phyloP scores from a whole-genome alignment of 2,888 invertebrate genomes.

The Neoaliturus tenellus region DNA sequence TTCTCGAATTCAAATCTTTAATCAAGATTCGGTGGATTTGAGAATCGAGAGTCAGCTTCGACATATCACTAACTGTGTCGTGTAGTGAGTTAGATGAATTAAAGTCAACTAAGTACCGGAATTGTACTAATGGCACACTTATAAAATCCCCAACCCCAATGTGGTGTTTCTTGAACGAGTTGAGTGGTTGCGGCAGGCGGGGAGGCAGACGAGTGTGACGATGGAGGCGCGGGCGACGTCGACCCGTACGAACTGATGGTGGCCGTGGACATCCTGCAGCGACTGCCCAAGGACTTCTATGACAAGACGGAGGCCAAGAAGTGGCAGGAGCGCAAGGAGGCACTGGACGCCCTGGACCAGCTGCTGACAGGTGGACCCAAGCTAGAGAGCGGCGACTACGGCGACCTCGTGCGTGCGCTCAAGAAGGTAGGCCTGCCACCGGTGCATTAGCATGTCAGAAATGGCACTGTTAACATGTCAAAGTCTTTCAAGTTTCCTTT shows the following conservation, averaged over 20 bases:
- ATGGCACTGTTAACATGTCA: no score
- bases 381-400: constrained; percentile 94
- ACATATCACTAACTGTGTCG: no score
- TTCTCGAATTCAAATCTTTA: no score
- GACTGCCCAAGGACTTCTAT: constrained; percentile 96
- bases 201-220: constrained; percentile 78
- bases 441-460: no score
- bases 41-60: no score
- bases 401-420: constrained; percentile 89
- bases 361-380: constrained; percentile 86
- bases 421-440: constrained; percentile 93
- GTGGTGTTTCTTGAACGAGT: no score
- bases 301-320: constrained; percentile 96
- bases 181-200: constrained; percentile 71
- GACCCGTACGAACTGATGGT: constrained; percentile 95
- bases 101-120: no score
- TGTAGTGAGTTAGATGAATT: no score
- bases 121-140: no score
- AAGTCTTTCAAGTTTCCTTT: no score
- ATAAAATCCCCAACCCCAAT: no score
- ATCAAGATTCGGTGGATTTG: no score
- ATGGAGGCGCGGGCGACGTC: constrained; percentile 76
- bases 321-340: constrained; percentile 98
- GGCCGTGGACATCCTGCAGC: constrained; percentile 94
- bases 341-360: constrained; percentile 87